Base-by-base conservation (phyloP, 2,888 invertebrate species). In the Leptopilina myrica region DNA sequence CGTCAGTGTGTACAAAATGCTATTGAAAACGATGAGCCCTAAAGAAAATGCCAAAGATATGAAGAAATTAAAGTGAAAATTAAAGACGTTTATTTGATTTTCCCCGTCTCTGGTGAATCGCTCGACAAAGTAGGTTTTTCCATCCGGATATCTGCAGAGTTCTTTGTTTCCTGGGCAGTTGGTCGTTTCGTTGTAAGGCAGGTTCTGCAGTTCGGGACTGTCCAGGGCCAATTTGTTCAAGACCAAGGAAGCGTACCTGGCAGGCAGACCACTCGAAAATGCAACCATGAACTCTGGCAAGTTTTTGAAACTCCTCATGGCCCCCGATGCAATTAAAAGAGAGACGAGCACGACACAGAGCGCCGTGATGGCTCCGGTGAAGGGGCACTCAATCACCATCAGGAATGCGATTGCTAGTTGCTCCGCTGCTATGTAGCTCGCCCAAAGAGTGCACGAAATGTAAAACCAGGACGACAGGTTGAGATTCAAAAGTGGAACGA, bases 1-100 rank as follows among this genome's bases (percentile, higher is more conserved):
- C 0, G 98, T 98, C 86, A 98, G 93, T 66, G 97, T 92, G 92
- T 98, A 98, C 77, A 98, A 92, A 81, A 98, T 94, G 90, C 97
- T 95, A 90, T 98, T 98, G 6, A 97, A 93, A 69, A 97, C 93
- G 82, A 96, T 95, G 85, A 97, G 94, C 0, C 96, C 97, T 0
- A 96, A 92, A 0, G 97, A 95, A 88, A 98, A 98, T 0, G 96
- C 97, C 83, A 97, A 95, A 0, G 96, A 95, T 43, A 97, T 94
- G 0, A 96, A 95, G 78, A 98, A 93, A 92, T 98, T 97, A 76
- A 96, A 94, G 84, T 97, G 95, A 80, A 95, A 90, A 85, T 95
- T 95, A 46, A 95, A 93, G 80, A 95, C 94, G 12, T 95, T 94
- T 0, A 91, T 92, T 76, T 93, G 93, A 79, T 92, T 92, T 86